Conservation (phyloP, 2,113 vertebrate species). For the Myxocyprinus asiaticus region DNA sequence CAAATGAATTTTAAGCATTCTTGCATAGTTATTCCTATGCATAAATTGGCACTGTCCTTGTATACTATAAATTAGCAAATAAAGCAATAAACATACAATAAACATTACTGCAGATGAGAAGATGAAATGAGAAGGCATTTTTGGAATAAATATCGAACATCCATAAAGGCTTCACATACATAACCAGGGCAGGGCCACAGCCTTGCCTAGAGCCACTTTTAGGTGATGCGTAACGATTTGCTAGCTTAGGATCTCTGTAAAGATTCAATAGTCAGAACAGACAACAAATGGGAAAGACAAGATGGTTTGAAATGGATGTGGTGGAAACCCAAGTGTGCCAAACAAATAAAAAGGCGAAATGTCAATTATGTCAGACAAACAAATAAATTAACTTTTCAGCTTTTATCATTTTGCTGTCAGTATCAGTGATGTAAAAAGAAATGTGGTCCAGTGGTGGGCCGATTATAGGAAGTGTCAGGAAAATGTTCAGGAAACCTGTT, state of each 20-base stretch:
- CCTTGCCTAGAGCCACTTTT: slow-evolving; percentile 39
- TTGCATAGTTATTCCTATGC: background rate
- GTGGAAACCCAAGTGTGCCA: background rate
- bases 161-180: background rate
- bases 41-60: no score
- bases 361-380: background rate
- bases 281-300: slow-evolving; percentile 13
- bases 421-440: no score
- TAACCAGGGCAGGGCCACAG: background rate
- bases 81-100: background rate
- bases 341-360: background rate
- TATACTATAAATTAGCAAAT: background rate
- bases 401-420: background rate
- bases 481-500: no score
- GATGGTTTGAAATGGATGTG: background rate
- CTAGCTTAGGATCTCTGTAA: slow-evolving; percentile 38
- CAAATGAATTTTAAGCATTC: background rate
- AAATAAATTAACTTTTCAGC: slow-evolving; percentile 9
- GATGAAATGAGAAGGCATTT: slow-evolving; percentile 22
- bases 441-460: no score
- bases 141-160: slow-evolving; percentile 10
- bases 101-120: slow-evolving; percentile 19
- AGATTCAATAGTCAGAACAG: slow-evolving; percentile 39
- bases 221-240: slow-evolving; percentile 37
- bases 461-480: no score